Percentiles rank a stretch among this genome's conserved stretches.
Evolutionary conservation across 2,888 invertebrate species (phyloP).

Genomic region (Dasysyrphus albostriatus): DNA sequence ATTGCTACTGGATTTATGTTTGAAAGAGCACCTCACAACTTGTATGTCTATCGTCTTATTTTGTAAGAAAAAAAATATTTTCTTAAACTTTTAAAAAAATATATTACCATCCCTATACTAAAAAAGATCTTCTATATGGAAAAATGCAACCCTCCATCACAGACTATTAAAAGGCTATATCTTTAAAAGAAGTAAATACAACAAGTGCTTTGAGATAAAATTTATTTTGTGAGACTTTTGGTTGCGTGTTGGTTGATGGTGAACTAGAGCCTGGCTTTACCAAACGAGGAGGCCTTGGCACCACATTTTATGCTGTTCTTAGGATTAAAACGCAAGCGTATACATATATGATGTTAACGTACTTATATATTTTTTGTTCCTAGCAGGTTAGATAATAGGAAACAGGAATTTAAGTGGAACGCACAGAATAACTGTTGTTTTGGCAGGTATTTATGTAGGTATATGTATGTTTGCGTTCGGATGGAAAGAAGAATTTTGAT

Average conservation of each 20-base stretch:
- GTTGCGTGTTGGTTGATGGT: background rate
- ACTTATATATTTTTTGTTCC: background rate
- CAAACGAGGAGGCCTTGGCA: constrained; percentile 55
- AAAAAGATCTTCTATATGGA: no score
- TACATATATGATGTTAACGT: background rate
- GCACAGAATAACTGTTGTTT: constrained; percentile 51
- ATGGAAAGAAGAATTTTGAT: constrained; percentile 6
- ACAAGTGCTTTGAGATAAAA: constrained; percentile 34
- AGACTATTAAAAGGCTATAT: background rate
- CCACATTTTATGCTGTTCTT: constrained; percentile 55
- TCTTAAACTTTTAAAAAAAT: no score
- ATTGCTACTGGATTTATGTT: no score
- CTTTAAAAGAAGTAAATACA: constrained; percentile 16
- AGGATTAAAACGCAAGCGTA: constrained; percentile 31
- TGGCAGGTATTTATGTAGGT: constrained; percentile 37
- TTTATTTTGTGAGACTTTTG: constrained; percentile 20
- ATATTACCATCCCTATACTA: no score
- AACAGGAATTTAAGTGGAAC: constrained; percentile 66
- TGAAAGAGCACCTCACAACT: no score
- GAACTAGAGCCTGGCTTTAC: constrained; percentile 1
- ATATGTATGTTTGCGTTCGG: constrained; percentile 31
- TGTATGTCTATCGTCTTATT: no score
- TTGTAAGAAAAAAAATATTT: no score
- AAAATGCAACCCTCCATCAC: background rate
- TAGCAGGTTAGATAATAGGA: constrained; percentile 51